Evolutionary conservation across 2,113 vertebrate species (phyloP).

Genomic region (Mesembrinibis cayennensis): DNA sequence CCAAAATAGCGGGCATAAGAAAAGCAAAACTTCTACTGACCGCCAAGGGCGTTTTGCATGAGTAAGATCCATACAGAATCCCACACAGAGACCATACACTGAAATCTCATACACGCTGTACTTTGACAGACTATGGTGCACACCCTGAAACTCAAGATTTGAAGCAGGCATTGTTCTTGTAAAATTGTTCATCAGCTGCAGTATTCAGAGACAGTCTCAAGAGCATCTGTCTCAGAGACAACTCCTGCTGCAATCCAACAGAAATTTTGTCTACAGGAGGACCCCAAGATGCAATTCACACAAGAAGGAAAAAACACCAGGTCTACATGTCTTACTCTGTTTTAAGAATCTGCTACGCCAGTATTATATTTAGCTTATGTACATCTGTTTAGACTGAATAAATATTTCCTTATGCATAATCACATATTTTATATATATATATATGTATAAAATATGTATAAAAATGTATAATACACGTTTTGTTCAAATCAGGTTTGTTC

Average conservation of each 20-base stretch:
- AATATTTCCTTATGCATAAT: background rate
- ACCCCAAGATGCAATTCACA: background rate
- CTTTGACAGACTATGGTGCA: background rate
- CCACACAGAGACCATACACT: background rate
- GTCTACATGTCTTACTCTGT: background rate
- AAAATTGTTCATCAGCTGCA: background rate
- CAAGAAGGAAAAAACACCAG: background rate
- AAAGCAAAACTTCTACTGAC: background rate
- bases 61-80: background rate
- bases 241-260: background rate
- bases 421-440: too few species aligned
- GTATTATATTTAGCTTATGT: background rate
- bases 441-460: too few species aligned
- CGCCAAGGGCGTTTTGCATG: background rate
- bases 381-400: background rate
- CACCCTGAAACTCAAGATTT: background rate
- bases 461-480: background rate
- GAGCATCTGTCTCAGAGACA: background rate
- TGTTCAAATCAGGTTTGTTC: background rate
- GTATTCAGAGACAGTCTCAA: background rate
- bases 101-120: background rate
- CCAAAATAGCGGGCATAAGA: background rate
- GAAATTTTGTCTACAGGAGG: background rate
- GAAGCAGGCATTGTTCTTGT: background rate
- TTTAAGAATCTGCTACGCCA: background rate